Conservation (phyloP, 2,797 vertebrate genomes). For the Periparus ater region DNA sequence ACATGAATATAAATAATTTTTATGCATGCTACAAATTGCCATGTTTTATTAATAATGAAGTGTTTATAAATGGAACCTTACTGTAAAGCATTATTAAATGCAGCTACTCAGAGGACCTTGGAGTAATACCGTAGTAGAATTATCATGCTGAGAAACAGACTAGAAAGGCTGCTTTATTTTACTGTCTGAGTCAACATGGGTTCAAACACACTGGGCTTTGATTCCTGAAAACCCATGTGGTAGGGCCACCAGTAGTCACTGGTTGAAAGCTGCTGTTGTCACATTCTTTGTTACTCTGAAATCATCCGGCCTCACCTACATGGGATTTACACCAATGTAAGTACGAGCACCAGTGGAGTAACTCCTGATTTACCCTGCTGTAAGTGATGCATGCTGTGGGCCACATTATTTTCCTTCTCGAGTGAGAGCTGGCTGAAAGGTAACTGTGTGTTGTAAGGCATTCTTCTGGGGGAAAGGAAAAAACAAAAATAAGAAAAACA, state of each 20-base stretch:
- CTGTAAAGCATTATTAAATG: slow-evolving; percentile 64
- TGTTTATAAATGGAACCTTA: slow-evolving; percentile 70
- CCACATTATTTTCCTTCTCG: background rate
- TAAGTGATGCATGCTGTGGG: background rate
- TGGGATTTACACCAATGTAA: slow-evolving; percentile 31
- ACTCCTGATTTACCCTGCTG: slow-evolving; percentile 11
- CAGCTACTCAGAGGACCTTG: slow-evolving; percentile 41
- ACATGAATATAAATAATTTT: slow-evolving; percentile 80
- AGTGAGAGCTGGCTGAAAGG: background rate
- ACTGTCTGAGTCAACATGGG: background rate
- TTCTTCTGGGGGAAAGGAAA: background rate
- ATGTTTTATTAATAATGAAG: slow-evolving; percentile 73
- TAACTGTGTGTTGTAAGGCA: background rate
- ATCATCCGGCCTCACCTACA: background rate
- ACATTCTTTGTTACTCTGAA: slow-evolving; percentile 42
- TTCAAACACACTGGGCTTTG: slow-evolving; percentile 41
- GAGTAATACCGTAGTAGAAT: slow-evolving; percentile 32
- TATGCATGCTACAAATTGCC: slow-evolving; percentile 70
- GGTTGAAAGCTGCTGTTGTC: slow-evolving; percentile 55
- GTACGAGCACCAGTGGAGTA: background rate
- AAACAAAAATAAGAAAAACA: background rate
- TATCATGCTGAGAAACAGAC: slow-evolving; percentile 30
- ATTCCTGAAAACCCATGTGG: slow-evolving; percentile 1
- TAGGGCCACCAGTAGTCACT: background rate
- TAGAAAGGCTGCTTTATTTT: slow-evolving; percentile 53